Evolutionary conservation across 2,113 vertebrate genomes (phyloP).

Genomic region (Syngnathus scovelli): DNA sequence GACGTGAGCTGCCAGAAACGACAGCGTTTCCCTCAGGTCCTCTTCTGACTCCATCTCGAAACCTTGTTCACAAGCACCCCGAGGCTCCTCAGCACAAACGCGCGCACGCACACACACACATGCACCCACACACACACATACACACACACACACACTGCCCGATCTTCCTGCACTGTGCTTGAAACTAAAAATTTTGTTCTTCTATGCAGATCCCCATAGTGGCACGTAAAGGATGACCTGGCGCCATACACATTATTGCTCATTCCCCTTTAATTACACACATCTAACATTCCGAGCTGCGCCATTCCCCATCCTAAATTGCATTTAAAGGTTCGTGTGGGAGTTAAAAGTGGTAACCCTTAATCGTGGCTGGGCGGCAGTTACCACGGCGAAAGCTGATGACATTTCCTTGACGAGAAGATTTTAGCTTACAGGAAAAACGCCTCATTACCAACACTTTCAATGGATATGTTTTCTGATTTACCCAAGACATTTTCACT

Average conservation of each 20-base stretch:
- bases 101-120: not conserved
- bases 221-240: not conserved
- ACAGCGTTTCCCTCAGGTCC: constrained; percentile 2
- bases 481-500: not conserved
- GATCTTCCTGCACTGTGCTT: not conserved
- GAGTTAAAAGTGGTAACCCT: constrained; percentile 31
- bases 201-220: not conserved
- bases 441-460: not conserved
- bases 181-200: not conserved
- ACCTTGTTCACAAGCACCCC: constrained; percentile 10
- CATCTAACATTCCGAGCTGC: not conserved
- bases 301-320: constrained; percentile 4
- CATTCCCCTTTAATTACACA: not conserved
- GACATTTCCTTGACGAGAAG: constrained; percentile 6
- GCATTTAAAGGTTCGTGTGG: constrained; percentile 12
- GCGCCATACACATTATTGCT: not conserved
- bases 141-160: not conserved
- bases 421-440: constrained; percentile 1
- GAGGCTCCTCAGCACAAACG: not conserved
- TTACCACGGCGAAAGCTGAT: constrained; percentile 17
- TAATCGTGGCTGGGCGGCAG: constrained; percentile 26
- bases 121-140: not conserved
- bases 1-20: not conserved
- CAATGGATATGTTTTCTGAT: not conserved
- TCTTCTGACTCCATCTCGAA: constrained; percentile 2